phyloP scores from a whole-genome alignment of 1,140 invertebrate genomes.

The Ridgeia piscesae region DNA sequence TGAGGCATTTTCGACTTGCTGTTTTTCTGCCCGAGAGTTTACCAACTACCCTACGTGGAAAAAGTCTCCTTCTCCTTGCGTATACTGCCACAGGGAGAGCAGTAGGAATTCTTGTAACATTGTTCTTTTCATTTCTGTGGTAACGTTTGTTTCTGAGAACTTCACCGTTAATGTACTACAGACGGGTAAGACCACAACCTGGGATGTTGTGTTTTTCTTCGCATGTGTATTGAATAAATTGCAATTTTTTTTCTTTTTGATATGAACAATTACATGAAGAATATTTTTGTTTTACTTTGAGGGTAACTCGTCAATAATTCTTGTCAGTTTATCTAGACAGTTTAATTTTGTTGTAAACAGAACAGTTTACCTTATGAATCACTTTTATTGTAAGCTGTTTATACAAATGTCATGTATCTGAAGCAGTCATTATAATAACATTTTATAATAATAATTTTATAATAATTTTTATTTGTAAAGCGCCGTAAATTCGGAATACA shows the following conservation, averaged over 20 bases:
- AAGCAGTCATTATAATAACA: not conserved
- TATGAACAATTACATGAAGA: no score
- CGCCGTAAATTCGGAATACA: no score
- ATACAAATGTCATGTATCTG: no score
- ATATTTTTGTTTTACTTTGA: no score
- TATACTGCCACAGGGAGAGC: no score
- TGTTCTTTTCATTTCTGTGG: not conserved
- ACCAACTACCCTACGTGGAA: not conserved
- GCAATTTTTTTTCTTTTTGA: not conserved
- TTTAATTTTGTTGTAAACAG: no score
- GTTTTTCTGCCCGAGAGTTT: not conserved
- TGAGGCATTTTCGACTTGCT: not conserved
- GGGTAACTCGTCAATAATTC: no score
- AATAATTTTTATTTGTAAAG: no score
- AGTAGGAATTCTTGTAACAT: not conserved
- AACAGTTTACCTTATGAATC: no score
- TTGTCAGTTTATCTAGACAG: no score
- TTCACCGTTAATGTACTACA: not conserved
- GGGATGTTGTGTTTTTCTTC: not conserved
- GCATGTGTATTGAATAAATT: not conserved
- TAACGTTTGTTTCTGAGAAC: not conserved
- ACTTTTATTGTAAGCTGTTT: no score
- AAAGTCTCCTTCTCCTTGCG: not conserved
- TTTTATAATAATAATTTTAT: no score
- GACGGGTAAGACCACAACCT: not conserved